Evolutionary conservation across 30 jellyfish, hydroid and myxozoan species (phyloP), one percentile per base, ranked within the genome.

Genomic region (Hydractinia symbiolongicarpus): DNA sequence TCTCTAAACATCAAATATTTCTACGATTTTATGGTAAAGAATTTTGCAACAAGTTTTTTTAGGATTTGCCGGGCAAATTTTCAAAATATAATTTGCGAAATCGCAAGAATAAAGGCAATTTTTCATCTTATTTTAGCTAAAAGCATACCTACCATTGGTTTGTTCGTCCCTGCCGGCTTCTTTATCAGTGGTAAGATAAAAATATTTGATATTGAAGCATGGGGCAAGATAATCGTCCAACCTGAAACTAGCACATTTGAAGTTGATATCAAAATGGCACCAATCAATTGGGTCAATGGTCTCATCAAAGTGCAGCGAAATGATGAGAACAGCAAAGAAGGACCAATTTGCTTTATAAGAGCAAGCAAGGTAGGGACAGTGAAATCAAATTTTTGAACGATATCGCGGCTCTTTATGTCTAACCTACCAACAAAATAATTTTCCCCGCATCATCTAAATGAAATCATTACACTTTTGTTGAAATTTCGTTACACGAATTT

Each of bases 271-370:
- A 55, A 82, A 69, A 79, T 88, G 86, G 55, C 88, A 7, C 96
- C 96, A 17, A 77, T 64, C 40, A 64, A 7, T 53, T 77, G 89
- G 89, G 88, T 79, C 9, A 82, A 81, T 7, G 96, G 96, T 2
- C 66, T 88, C 40, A 82, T 88, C 76, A 40, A 49, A n/a, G 50
- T 88, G 58, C 76, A 84, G 50, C 76, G 82, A 74, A 70, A 81
- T 17, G 82, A 64, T 0, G 60, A 66, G 6, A 91, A 88, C 84
- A 76, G 9, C 10, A 69, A 88, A 67, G 73, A 88, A 50, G 96
- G 96, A 8, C 96, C 96, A 50, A 82, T 66, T 44, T 87, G 91
- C 0, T 82, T 81, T 53, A 82, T 88, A 14, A n/a, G 77, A 54
- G 15, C 82, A n/a, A 74, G 19, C 40, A 9, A 5, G 9, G 74